Conservation (phyloP, 2,113 vertebrate species). For the Brienomyrus brachyistius region DNA sequence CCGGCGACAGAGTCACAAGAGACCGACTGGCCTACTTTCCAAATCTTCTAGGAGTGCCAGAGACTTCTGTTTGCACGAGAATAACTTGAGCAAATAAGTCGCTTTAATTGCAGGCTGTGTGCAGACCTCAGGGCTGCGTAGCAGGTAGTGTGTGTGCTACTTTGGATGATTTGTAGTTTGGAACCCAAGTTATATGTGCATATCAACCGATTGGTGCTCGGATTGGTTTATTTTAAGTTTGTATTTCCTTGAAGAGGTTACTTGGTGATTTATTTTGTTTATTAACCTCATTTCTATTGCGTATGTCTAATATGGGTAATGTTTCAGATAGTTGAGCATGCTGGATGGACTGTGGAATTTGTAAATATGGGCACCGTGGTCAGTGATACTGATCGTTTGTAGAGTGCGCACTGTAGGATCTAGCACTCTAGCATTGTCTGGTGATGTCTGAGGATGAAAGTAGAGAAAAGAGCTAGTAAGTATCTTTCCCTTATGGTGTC, state of each 20-base stretch:
- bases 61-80: slow-evolving; percentile 49
- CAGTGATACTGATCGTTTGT: not conserved
- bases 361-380: not conserved
- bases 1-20: slow-evolving; percentile 63
- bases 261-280: not conserved
- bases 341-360: not conserved
- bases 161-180: not conserved
- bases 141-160: slow-evolving; percentile 24
- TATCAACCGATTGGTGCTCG: not conserved
- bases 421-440: not conserved
- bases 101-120: slow-evolving; percentile 54
- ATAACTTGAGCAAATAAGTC: slow-evolving; percentile 52
- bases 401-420: not conserved
- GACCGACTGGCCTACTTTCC: slow-evolving; percentile 66
- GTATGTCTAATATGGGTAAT: not conserved
- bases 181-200: not conserved
- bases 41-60: slow-evolving; percentile 57
- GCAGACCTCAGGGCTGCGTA: slow-evolving; percentile 47
- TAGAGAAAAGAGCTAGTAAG: not conserved
- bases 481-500: not conserved
- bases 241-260: not conserved
- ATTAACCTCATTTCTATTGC: not conserved
- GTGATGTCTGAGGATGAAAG: not conserved
- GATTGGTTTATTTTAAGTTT: not conserved
- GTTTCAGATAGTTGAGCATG: not conserved